Conservation (phyloP, 2,113 vertebrate species). For the Euleptes europaea region DNA sequence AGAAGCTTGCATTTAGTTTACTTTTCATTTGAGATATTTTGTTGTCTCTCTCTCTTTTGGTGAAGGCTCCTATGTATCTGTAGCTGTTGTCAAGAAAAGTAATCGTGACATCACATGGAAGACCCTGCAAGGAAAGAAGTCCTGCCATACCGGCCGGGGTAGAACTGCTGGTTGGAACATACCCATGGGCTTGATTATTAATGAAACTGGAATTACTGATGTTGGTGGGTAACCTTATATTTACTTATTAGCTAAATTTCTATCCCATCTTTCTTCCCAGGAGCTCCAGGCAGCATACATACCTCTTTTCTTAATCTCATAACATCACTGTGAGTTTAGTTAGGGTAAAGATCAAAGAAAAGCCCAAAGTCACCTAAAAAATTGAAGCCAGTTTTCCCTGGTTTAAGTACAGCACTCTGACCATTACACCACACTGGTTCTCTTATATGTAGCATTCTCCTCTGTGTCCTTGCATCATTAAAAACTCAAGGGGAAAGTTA, state of each 20-base stretch:
- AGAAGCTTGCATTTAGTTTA: neutral
- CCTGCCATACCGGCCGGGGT: conserved; percentile 80
- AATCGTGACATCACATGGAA: conserved; percentile 70
- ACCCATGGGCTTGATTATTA: conserved; percentile 76
- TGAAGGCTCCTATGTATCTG: conserved; percentile 63
- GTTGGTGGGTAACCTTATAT: neutral
- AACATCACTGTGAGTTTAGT: neutral
- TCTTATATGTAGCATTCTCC: neutral
- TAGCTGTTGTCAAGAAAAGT: conserved; percentile 80
- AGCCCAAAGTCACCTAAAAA: neutral
- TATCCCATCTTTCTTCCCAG: neutral
- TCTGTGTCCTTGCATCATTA: neutral
- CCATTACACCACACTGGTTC: neutral
- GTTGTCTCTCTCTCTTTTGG: neutral
- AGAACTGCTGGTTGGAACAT: conserved; percentile 84
- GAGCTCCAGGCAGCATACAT: neutral
- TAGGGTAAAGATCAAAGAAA: neutral
- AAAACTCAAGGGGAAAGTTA: too few species aligned
- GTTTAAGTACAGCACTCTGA: too few species aligned
- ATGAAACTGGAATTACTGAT: neutral
- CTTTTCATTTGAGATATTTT: neutral
- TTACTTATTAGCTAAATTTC: neutral
- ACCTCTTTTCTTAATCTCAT: neutral
- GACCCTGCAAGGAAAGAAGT: conserved; percentile 73
- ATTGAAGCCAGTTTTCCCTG: too few species aligned